Evolutionary conservation across 2,797 vertebrate species (phyloP), one percentile per base, ranked within the genome.

Genomic region (Scarus forsteni): DNA sequence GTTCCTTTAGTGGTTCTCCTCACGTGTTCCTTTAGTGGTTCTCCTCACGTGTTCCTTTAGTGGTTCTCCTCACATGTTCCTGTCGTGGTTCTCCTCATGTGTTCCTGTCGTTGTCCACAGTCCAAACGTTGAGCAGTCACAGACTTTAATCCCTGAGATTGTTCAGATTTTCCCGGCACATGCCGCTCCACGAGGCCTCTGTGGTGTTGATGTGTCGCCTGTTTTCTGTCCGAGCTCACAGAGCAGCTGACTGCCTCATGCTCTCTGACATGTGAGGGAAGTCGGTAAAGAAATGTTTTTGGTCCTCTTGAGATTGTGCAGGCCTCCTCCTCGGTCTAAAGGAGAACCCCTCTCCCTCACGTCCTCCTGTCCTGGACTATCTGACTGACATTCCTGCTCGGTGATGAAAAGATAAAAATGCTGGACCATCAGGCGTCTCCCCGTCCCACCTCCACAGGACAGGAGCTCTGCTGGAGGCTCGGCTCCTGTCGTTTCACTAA

Each of bases 401-500:
- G 36, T 51, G 18, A 52, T 44, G 65, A 79, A 60, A 35, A 56
- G 73, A 83, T 71, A 65, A 62, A 79, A 62, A 79, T 55, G 60
- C 63, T 70, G 52, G 74, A 77, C 80, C 79, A 73, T 75, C 66
- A 62, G 60, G 71, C 70, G 63, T 83, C 80, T 79, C 70, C 9
- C 65, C 56, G 63, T 74, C 70, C 65, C 12, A 70, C 58, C 73
- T 77, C 44, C 56, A 40, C 77, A 14, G 18, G 4, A 67, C 12
- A 75, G 62, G 45, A 73, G 75, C 49, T 19, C 5, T 11, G 79
- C 73, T 80, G 75, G 59, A 54, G 68, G 66, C 78, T 77, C 70
- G 61, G 77, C n/a, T 73, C 52, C 67, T 56, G 63, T 66, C 76
- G 83, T 84, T 81, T 88, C 88, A 86, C 81, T 88, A 87, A 70